Conservation (phyloP, 2,888 invertebrate genomes). For the Dendrolimus pini region DNA sequence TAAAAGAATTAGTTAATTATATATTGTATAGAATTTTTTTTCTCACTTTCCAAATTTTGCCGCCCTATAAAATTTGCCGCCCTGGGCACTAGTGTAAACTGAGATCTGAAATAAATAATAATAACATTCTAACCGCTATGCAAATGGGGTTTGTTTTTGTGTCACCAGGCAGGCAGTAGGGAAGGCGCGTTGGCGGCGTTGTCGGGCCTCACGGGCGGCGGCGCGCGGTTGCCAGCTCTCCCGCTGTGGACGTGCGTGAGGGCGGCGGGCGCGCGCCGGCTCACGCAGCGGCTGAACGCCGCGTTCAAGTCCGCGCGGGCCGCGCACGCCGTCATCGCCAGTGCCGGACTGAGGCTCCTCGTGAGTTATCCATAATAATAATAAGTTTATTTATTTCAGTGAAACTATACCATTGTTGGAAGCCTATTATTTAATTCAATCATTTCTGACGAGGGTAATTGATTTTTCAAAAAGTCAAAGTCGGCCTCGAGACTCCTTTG, state of each 20-base stretch:
- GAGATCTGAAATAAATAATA: no score
- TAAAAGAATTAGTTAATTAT: no score
- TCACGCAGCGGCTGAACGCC: constrained; percentile 81
- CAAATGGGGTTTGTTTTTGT: no score
- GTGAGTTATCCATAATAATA: constrained; percentile 55
- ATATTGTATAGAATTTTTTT: no score
- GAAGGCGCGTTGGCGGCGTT: constrained; percentile 77
- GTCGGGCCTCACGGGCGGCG: constrained; percentile 75
- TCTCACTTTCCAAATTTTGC: no score
- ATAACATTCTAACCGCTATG: no score
- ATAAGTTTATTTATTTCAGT: no score
- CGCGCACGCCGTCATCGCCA: constrained; percentile 70
- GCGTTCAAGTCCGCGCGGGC: constrained; percentile 76
- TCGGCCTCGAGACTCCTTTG: no score
- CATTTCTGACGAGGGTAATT: background rate
- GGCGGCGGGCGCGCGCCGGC: constrained; percentile 82
- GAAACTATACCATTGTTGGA: no score
- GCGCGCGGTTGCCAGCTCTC: constrained; percentile 82
- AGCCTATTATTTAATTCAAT: background rate
- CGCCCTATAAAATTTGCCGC: no score
- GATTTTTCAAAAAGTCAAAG: no score
- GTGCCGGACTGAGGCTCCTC: constrained; percentile 82
- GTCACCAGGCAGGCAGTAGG: constrained; percentile 28
- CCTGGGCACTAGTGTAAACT: no score
- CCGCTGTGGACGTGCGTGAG: constrained; percentile 91